A percentile compares a stretch with the other conserved stretches of the same genome.
These are phyloP conservation scores for Chloebia gouldiae DNA, from an alignment of 2,113 vertebrate species.

Conservation along the genomic window DNA sequence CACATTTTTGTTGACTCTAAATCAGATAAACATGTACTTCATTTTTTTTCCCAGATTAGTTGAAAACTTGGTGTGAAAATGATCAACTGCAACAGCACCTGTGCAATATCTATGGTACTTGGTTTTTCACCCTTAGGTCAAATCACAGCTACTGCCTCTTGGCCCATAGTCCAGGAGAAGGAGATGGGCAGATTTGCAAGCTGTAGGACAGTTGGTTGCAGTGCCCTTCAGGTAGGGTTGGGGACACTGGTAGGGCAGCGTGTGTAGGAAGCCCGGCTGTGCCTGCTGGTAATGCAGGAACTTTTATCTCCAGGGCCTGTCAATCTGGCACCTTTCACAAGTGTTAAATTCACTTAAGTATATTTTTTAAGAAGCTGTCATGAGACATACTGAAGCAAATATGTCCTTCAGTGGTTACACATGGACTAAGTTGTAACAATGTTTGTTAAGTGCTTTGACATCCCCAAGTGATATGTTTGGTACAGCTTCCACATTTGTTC, in stretches of 20 bases:
- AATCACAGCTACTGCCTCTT: conserved; percentile 32
- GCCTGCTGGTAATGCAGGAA: conserved; percentile 57
- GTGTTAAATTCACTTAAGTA: conserved; percentile 64
- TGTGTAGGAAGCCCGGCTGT: conserved; percentile 51
- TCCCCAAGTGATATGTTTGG: conserved; percentile 62
- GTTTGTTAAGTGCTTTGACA: conserved; percentile 68
- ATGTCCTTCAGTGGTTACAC: conserved; percentile 70
- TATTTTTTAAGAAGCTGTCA: conserved; percentile 69
- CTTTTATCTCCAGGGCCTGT: conserved; percentile 52
- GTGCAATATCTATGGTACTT: conserved; percentile 16
- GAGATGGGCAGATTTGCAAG: conserved; percentile 33
- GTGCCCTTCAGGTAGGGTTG: conserved; percentile 37
- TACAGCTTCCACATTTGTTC: conserved; percentile 67
- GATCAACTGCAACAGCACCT: conserved; percentile 41
- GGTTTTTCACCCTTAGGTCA: conserved; percentile 15
- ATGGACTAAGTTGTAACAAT: conserved; percentile 68
- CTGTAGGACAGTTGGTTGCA: conserved; percentile 40
- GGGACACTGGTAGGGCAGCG: not conserved
- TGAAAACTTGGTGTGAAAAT: conserved; percentile 44
- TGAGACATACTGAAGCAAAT: conserved; percentile 70
- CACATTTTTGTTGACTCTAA: not conserved
- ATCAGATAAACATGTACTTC: not conserved
- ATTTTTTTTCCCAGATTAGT: not conserved
- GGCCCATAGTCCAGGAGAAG: not conserved
- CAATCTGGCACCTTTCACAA: conserved; percentile 70